These are phyloP conservation scores for Euphydryas editha DNA, from an alignment of 2,888 invertebrate genomes.

Conservation along the genomic window DNA sequence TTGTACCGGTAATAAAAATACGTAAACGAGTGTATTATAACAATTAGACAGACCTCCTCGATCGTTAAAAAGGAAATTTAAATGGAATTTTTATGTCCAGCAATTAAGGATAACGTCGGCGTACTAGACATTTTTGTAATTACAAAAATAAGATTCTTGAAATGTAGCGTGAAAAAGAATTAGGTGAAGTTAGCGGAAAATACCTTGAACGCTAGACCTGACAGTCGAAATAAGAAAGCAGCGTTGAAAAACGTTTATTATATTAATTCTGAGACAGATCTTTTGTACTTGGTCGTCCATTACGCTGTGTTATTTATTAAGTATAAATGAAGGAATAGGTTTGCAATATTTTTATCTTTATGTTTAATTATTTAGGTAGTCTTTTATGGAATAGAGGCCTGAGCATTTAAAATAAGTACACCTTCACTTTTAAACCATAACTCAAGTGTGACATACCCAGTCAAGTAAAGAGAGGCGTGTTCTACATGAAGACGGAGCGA, in stretches of 20 bases:
- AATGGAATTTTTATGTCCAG: constrained; percentile 85
- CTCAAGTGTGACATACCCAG: constrained; percentile 30
- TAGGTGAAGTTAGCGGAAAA: constrained; percentile 76
- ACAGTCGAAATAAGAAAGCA: constrained; percentile 66
- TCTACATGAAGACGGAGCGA: constrained; percentile 69
- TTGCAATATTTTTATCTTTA: not conserved
- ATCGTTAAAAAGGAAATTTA: constrained; percentile 84
- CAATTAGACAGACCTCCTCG: constrained; percentile 82
- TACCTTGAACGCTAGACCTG: constrained; percentile 66
- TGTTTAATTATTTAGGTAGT: not conserved
- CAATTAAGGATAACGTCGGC: constrained; percentile 83
- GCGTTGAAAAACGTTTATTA: constrained; percentile 25
- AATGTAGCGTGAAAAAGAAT: constrained; percentile 84
- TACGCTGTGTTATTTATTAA: not conserved
- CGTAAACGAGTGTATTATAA: constrained; percentile 84
- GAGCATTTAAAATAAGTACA: constrained; percentile 1
- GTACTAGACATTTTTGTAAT: constrained; percentile 84
- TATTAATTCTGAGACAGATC: constrained; percentile 15
- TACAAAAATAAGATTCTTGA: constrained; percentile 84
- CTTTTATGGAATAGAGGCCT: not conserved
- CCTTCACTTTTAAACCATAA: constrained; percentile 13
- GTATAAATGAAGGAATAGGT: not conserved
- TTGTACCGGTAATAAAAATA: constrained; percentile 83
- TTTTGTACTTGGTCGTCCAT: not conserved
- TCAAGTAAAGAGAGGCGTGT: constrained; percentile 50